Evolutionary conservation across 2,888 invertebrate genomes (phyloP), one percentile per base, ranked within the genome.

Genomic region (Caenorhabditis sp.): DNA sequence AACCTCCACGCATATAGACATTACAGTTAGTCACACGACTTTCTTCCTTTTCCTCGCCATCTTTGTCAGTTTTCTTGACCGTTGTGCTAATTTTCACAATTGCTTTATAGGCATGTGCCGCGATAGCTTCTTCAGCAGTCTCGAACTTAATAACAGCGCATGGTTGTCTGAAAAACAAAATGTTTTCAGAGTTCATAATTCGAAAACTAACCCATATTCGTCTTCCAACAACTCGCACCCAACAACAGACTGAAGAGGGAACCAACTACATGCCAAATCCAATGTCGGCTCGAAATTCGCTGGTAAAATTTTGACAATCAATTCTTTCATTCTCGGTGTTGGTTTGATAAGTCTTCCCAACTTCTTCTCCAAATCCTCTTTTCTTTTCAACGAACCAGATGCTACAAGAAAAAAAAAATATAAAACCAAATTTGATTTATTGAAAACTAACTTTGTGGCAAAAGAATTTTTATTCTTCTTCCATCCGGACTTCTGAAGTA

Each of bases 301-400:
- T 7, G 76, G 78, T 1, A 78, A 65, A 27, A 69, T 50, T 61
- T 79, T 79, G 43, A 79, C 53, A 4, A 79, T 52, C 14, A 79
- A 56, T 26, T 79, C 72, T 50, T 65, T 63, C 79, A 77, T 77
- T 36, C 75, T 52, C 4, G 59, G 67, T 0, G 77, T 77, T 25
- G 74, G 70, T 43, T 76, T 67, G 10, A 81, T 81, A 25, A 76
- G 26, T 25, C 77, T 52, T 23, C 79, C 81, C 2, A 81, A 60
- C 58, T 70, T 67, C 23, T 63, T 64, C 59, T 81, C 81, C 20
- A 81, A 72, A 4, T 77, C 79, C 12, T 75, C 77, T 58, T 81
- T 81, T 63, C 67, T 26, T 56, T 81, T 77, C 65, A 81, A 54
- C 1, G 77, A 69, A 1, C 49, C 21, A 0, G 59, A 27, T 1